Conservation (phyloP, 2,888 invertebrate species). For the Macaria liturata region DNA sequence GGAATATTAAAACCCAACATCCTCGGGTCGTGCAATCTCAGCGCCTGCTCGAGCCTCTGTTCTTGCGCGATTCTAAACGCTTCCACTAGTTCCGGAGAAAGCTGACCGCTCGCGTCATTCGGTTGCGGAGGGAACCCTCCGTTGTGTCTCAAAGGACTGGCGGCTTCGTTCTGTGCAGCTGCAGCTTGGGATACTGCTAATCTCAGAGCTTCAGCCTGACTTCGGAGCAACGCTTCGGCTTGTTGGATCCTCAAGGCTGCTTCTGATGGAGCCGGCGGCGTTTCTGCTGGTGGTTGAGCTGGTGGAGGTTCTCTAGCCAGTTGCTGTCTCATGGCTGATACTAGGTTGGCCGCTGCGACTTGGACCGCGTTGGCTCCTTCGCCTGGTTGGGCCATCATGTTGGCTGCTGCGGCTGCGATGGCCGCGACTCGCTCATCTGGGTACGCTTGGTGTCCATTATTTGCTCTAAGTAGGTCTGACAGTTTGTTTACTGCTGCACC, state of each 20-base stretch:
- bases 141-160: conserved; percentile 75
- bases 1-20: conserved; percentile 90
- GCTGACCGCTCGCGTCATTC: conserved; percentile 77
- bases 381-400: conserved; percentile 84
- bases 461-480: conserved; percentile 84
- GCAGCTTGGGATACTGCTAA: conserved; percentile 90
- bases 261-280: conserved; percentile 92
- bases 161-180: conserved; percentile 74
- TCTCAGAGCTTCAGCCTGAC: conserved; percentile 93
- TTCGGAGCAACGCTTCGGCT: conserved; percentile 91
- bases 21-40: conserved; percentile 92
- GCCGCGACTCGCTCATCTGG: conserved; percentile 88
- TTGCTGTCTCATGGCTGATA: conserved; percentile 89
- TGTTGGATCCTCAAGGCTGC: conserved; percentile 88
- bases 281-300: conserved; percentile 89
- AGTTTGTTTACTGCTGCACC: conserved; percentile 85
- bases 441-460: conserved; percentile 86
- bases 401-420: conserved; percentile 86
- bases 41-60: conserved; percentile 91
- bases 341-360: conserved; percentile 89
- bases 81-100: conserved; percentile 88
- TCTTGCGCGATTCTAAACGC: conserved; percentile 89
- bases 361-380: conserved; percentile 86
- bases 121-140: conserved; percentile 73
- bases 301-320: conserved; percentile 74